Base-by-base conservation (phyloP, 1,140 invertebrate genomes). In the Drosophila obscura region DNA sequence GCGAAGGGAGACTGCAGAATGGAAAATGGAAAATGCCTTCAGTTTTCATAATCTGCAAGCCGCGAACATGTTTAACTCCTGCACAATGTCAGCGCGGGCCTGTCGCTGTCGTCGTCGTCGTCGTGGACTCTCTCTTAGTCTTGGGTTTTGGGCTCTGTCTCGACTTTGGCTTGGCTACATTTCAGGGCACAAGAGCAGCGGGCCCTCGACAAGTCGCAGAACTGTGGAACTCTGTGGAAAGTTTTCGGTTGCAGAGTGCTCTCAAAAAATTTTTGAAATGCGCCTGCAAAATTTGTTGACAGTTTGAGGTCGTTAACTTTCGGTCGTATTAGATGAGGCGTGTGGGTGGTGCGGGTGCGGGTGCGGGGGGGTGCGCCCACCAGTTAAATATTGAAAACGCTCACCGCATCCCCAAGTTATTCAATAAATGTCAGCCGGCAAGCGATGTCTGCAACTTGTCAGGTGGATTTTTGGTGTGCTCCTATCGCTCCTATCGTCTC, bases 341-440 rank as follows among this genome's bases (percentile, higher is more conserved):
- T 3, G 1, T 0, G 9, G 35, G 3, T 4, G n/a, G 35, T 11
- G 28, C 7, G 28, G 26, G 2, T 7, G 28, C 9, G 1, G 35
- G 11, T 28, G 26, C 4, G 35, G 9, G 9, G 35, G 16, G 16
- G 16, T 19, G 80, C 64, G 58, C 41, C 52, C 52, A 22, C 60
- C 74, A 79, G 72, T 88, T 81, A 88, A 87, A 87, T 88, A 82
- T 80, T 87, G 84, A 88, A 87, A 80, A 60, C 63, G 31, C 51
- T 39, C 58, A 8, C 28, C 31, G 26, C 58, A 44, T 19, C 39
- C 49, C 66, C 67, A 88, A 87, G 75, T 87, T 88, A 88, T 88
- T 87, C 79, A 87, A 87, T 87, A 87, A 88, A 87, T 83, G 83
- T 88, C 80, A 75, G 50, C 55, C 52, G 45, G 46, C 41, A 46